Base-by-base conservation (phyloP, 2,888 invertebrate species). In the Drosophila aldrichi region DNA sequence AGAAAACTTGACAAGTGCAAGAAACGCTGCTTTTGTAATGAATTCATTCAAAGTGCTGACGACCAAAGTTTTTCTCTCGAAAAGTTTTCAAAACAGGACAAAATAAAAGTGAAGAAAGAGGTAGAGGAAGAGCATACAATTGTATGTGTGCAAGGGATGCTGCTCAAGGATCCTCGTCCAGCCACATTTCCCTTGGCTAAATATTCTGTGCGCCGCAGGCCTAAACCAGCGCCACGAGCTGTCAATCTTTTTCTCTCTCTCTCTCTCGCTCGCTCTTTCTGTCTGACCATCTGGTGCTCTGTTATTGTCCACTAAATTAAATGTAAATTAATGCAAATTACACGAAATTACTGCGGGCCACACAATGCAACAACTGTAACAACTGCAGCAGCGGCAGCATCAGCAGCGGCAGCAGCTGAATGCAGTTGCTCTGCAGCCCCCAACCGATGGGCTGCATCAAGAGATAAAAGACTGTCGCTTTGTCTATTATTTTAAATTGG, bases 291-390 rank as follows among this genome's bases (percentile, higher is more conserved):
- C 9, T 61, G 36, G 44, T 38, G 20, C 1, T 62, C 41, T 74
- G 51, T 52, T 74, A 51, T 52, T 70, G 70, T 40, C 61, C 59
- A 70, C 67, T 51, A 87, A 90, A 89, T 90, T 88, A 90, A 87
- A 86, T 90, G 89, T 80, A 90, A 87, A 87, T 87, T 87, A 87
- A 90, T 90, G 87, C 87, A 90, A 90, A 87, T 87, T 89, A 88
- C 86, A 61, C 71, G 61, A 72, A 88, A 88, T 87, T 89, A 83
- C 90, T 67, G 74, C 74, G 56, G 71, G 67, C 68, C 60, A 43
- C 54, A 76, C 69, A 69, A 62, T 69, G 71, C 67, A 77, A 74
- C 66, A 82, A 64, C 57, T 20, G 62, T 66, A 70, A n/a, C 48
- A 70, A 36, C 64, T 58, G 68, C 59, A 54, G 55, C 59, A 41